Base-by-base conservation (phyloP, 2,888 invertebrate species). In the Sinhomidia bicolor region DNA sequence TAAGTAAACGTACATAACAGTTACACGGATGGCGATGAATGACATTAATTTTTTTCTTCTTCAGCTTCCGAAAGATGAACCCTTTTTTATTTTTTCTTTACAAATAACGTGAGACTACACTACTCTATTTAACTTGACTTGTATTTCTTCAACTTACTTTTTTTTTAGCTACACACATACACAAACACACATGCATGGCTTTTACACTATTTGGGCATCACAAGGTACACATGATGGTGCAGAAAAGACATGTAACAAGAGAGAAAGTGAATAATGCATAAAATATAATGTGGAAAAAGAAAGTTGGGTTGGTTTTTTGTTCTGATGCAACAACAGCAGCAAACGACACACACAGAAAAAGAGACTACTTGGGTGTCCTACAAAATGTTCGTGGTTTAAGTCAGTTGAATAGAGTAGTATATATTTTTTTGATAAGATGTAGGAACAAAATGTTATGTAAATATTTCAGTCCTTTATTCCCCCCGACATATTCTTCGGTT, bases 251-350 rank as follows among this genome's bases (percentile, higher is more conserved):
- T n/a, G 47, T 47, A 47, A 47, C 14, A 62, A 29, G 29, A 29
- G 57, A 23, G 57, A 57, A 62, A 62, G 62, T 62, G 23, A 62
- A 23, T 14, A 62, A 62, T 26, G 23, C 62, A 62, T 62, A 62
- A 62, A 62, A 62, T 20, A 57, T 51, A 51, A 41, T 57, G 17
- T 57, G n/a, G n/a, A n/a, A 17, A 57, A 57, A 23, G 4, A n/a
- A 51, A 51, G 51, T 51, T 3, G 20, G 57, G 57, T 57, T 23
- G 20, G 57, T 57, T 14, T 62, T 0, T 23, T 62, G n/a, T 62
- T 29, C 23, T 29, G 62, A 14, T 12, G 9, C 29, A n/a, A n/a
- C n/a, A n/a, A n/a, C n/a, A n/a, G n/a, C n/a, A n/a, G n/a, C n/a
- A n/a, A n/a, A n/a, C n/a, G n/a, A n/a, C n/a, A n/a, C n/a, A n/a